Percentiles rank a stretch among this genome's conserved stretches.
Evolutionary conservation across 2,797 vertebrate species (phyloP).

Genomic region (Peromyscus aztecus): DNA sequence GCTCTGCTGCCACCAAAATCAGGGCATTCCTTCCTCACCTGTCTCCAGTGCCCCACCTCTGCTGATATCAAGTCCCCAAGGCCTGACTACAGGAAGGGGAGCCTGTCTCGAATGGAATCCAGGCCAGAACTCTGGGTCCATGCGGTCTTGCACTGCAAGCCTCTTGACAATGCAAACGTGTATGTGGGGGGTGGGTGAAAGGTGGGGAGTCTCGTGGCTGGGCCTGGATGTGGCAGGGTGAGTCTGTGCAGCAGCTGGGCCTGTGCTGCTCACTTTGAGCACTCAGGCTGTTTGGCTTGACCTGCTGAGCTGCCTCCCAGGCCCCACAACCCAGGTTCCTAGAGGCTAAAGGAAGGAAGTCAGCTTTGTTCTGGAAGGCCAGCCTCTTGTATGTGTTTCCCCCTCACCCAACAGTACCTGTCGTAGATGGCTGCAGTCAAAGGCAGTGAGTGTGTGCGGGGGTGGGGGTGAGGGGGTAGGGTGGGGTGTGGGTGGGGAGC

Average conservation of each 20-base stretch:
- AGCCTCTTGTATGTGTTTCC: not conserved
- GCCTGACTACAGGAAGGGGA: not conserved
- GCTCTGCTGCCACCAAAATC: not conserved
- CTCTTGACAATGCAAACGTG: constrained; percentile 17
- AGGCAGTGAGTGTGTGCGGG: not conserved
- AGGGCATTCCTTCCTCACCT: not conserved
- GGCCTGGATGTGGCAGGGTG: not conserved
- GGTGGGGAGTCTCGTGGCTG: not conserved
- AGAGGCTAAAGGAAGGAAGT: not conserved
- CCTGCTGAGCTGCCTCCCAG: not conserved
- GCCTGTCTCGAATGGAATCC: not conserved
- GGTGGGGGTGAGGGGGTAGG: not conserved
- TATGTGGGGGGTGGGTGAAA: too few species aligned
- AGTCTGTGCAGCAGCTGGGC: not conserved
- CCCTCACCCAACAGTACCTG: not conserved
- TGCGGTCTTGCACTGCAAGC: not conserved
- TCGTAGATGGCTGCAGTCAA: not conserved
- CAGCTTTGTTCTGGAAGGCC: not conserved
- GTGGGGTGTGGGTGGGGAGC: not conserved
- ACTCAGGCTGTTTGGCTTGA: not conserved
- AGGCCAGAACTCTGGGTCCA: not conserved
- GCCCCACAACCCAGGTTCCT: fast-evolving
- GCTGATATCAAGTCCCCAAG: not conserved
- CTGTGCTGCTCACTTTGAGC: not conserved
- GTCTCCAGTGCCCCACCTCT: not conserved